Percentiles rank a stretch among this genome's conserved stretches.
phyloP scores from a whole-genome alignment of 2,797 vertebrate genomes.

The Gymnothorax reevesii region DNA sequence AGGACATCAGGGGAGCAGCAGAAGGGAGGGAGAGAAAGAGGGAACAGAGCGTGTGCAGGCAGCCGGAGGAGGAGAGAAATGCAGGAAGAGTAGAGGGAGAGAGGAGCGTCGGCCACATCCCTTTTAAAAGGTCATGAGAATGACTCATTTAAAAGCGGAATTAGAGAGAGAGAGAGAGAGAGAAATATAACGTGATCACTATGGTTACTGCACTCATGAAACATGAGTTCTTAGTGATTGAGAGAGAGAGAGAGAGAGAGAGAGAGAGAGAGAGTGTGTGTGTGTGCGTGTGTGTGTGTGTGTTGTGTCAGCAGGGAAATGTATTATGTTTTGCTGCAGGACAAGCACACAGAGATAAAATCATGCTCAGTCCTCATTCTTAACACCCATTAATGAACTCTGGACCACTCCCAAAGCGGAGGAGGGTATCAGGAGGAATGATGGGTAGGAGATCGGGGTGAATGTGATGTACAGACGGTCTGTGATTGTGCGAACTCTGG shows the following conservation, averaged over 20 bases:
- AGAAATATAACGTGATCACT: background rate
- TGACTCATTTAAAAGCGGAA: background rate
- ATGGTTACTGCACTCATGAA: background rate
- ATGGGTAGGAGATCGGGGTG: too few relatives aligned
- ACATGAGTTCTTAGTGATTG: background rate
- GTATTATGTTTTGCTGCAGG: background rate
- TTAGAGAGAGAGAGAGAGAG: background rate
- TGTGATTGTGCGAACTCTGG: too few relatives aligned
- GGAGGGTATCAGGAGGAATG: too few relatives aligned
- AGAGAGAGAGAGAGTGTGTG: too few relatives aligned
- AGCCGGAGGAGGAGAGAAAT: background rate
- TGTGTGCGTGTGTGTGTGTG: too few relatives aligned
- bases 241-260: background rate
- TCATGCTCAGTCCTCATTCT: too few relatives aligned
- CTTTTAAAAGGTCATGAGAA: background rate
- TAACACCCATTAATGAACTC: too few relatives aligned
- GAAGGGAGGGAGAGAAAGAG: background rate
- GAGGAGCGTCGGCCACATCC: background rate
- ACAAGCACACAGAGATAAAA: too few relatives aligned
- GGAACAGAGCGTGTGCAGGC: background rate
- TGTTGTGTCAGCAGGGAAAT: background rate
- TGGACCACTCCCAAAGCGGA: too few relatives aligned
- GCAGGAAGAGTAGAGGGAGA: background rate
- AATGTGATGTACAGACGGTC: too few relatives aligned
- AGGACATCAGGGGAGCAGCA: too few relatives aligned